These are phyloP conservation scores for Craniophora ligustri DNA, from an alignment of 2,888 invertebrate genomes.

Conservation along the genomic window DNA sequence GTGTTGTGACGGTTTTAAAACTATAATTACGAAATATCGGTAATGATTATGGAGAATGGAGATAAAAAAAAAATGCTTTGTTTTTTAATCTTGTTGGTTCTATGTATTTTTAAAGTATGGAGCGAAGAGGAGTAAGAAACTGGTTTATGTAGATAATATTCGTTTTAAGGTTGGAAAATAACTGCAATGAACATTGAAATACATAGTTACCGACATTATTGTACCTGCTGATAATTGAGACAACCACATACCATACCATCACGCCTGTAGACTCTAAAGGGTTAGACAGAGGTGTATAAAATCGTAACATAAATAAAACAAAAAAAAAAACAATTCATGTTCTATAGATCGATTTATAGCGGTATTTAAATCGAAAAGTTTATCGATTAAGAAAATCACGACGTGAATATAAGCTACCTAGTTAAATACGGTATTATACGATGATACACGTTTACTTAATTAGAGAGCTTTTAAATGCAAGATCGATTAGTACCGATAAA, in stretches of 20 bases:
- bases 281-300: constrained; percentile 19
- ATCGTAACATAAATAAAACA: constrained; percentile 23
- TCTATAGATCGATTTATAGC: constrained; percentile 21
- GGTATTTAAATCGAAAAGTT: constrained; percentile 22
- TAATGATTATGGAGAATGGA: no score
- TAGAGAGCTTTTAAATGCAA: constrained; percentile 36
- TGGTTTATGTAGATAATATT: no score
- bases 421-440: constrained; percentile 34
- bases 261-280: no score
- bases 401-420: constrained; percentile 15
- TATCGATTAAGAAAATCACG: constrained; percentile 22
- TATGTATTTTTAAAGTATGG: no score
- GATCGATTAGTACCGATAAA: constrained; percentile 35
- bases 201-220: no score
- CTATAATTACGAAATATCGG: constrained; percentile 13
- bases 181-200: no score
- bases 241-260: no score
- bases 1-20: constrained; percentile 32
- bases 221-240: no score
- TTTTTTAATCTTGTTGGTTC: no score
- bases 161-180: no score
- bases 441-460: constrained; percentile 41
- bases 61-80: no score
- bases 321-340: constrained; percentile 27
- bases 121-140: no score